Evolutionary conservation across 2,797 vertebrate genomes (phyloP).

Genomic region (Chiloscyllium punctatum): DNA sequence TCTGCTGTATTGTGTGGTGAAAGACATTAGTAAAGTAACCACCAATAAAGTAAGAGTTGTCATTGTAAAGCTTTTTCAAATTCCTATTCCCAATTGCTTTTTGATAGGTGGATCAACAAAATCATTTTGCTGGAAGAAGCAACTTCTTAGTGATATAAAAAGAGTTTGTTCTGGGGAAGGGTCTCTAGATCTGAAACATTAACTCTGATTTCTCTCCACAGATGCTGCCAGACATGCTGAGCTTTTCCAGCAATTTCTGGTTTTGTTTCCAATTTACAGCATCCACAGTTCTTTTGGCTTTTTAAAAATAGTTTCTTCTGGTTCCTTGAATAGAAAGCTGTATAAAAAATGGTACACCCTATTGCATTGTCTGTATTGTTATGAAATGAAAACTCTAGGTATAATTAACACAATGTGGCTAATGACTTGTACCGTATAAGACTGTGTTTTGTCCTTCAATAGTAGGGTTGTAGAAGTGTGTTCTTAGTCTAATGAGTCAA

Average conservation of each 20-base stretch:
- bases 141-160: background rate
- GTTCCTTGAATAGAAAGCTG: background rate
- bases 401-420: background rate
- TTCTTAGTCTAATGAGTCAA: background rate
- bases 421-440: background rate
- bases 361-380: background rate
- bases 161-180: background rate
- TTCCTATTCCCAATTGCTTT: background rate
- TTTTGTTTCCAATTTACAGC: too few relatives aligned
- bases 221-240: too few relatives aligned
- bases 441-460: background rate
- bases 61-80: background rate
- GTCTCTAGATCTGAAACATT: too few relatives aligned
- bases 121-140: background rate
- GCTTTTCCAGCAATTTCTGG: too few relatives aligned
- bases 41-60: background rate
- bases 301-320: background rate
- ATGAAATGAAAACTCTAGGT: too few relatives aligned
- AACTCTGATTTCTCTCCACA: too few relatives aligned
- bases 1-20: background rate
- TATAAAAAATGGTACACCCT: background rate
- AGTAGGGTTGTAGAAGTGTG: background rate
- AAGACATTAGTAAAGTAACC: background rate
- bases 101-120: background rate
- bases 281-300: too few relatives aligned